Evolutionary conservation across 1,140 invertebrate species (phyloP), one percentile per base, ranked within the genome.

Genomic region (Zaprionus africanus): DNA sequence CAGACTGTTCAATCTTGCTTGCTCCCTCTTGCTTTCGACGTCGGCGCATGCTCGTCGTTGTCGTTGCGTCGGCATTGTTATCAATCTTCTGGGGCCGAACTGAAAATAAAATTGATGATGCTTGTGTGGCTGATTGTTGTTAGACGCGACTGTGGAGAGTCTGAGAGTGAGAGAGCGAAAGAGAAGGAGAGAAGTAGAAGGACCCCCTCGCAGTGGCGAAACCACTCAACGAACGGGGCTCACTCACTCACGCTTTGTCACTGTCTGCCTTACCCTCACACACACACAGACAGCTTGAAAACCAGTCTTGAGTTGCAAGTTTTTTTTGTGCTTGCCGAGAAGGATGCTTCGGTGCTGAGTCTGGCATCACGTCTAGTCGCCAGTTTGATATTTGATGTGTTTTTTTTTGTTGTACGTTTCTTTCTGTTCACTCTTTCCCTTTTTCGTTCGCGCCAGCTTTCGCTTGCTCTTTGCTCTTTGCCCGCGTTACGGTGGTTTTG

Each of bases 41-140:
- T 36, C 34, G 56, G 57, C 74, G 69, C 74, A 76, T 72, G 74
- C 74, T 61, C 74, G 59, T 61, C 60, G 41, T 63, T 79, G 62
- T 79, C 46, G 46, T 71, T 51, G 61, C 64, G 61, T 82, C 70
- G 80, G 73, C 80, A 78, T 76, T 79, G 72, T 80, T 71, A 83
- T 82, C 75, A 72, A 65, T 76, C 76, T 49, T 71, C 54, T 60
- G 46, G n/a, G 61, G 43, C 26, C 19, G 49, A 63, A 60, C 38
- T 36, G 43, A 54, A 51, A 49, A 76, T 65, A 57, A 64, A 81
- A 71, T 68, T 71, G 53, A 67, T 72, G 77, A 72, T 72, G 74
- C 41, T 51, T 63, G 58, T 67, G 56, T 70, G 26, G 43, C 46
- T 34, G 31, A 72, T 60, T 71, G 36, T 65, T 61, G 46, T 71